Base-by-base conservation (phyloP, 2,797 vertebrate species). In the Trematomus bernacchii region DNA sequence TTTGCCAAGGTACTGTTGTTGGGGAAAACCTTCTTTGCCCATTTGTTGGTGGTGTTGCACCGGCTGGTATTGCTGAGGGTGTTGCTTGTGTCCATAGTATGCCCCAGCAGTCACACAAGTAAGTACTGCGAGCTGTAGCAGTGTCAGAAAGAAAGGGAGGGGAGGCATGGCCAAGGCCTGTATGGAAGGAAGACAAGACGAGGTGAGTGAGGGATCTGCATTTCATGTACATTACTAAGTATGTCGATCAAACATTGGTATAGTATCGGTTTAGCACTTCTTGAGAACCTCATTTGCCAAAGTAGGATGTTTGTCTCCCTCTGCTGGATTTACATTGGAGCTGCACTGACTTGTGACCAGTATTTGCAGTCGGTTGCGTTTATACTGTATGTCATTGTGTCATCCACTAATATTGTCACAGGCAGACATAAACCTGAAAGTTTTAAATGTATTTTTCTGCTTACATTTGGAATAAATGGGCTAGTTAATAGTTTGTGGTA, bases 51-150 rank as follows among this genome's bases (percentile, higher is more conserved):
- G 92, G 93, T 98, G 97, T 88, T 97, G 97, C 87, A 97, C 93
- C 23, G 95, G 95, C 84, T 97, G 97, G 82, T 97, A 98, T 71
- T 95, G 96, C 54, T 98, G 96, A 66, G 96, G 96, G 85, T 97
- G 94, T 27, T 96, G 96, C 86, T 98, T 99, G 92, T 98, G 97
- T 60, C 96, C 96, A 85, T 99, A 99, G 92, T 97, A 99, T 52
- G 96, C 97, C 3, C 96, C 97, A 3, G 92, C 95, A 73, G 94
- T 95, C 71, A 92, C 86, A 79, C 87, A 91, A 74, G 89, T 93
- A 72, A 97, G 65, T 65, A 94, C 85, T 76, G 89, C 89, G 51
- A 97, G 74, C 63, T 96, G 96, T 60, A 97, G 69, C 64, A 95
- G 83, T 18, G 94, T 80, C 82, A 94, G 85, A 80, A 97, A 76